Percentiles rank a stretch among this genome's conserved stretches.
Evolutionary conservation across 2,888 invertebrate genomes (phyloP).

Genomic region (Anoplius nigerrimus): DNA sequence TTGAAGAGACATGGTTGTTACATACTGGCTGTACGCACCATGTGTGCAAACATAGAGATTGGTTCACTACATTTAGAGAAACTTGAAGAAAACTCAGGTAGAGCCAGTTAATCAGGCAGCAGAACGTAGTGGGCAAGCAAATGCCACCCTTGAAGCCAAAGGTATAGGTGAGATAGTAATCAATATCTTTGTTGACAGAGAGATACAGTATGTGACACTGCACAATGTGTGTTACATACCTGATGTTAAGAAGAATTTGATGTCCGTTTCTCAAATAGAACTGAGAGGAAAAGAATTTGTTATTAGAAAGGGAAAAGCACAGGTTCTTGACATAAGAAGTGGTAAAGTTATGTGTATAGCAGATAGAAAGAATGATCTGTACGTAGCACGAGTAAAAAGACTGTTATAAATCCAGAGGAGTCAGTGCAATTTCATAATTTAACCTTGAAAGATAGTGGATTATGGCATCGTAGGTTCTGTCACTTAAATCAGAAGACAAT

Average conservation of each 20-base stretch:
- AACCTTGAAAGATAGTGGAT: not conserved
- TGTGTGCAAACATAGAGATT: constrained; percentile 27
- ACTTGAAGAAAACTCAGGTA: constrained; percentile 14
- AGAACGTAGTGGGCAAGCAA: not conserved
- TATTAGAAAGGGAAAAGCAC: constrained; percentile 13
- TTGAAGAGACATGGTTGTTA: constrained; percentile 32
- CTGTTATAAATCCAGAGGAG: not conserved
- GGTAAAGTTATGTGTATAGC: constrained; percentile 19
- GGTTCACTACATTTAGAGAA: constrained; percentile 15
- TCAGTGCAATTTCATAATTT: not conserved
- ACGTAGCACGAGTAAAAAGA: not conserved
- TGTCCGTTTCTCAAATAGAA: constrained; percentile 27
- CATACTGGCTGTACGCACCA: constrained; percentile 33
- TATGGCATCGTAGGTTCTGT: constrained; percentile 15
- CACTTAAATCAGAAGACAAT: not conserved
- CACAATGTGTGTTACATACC: constrained; percentile 23
- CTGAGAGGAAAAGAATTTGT: constrained; percentile 11
- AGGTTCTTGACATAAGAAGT: constrained; percentile 7
- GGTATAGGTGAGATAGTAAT: constrained; percentile 17
- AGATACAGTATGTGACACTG: not conserved
- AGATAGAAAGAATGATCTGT: constrained; percentile 9
- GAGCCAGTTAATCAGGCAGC: constrained; percentile 26
- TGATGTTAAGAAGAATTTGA: constrained; percentile 20
- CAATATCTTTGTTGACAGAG: not conserved
- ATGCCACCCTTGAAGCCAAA: constrained; percentile 6